Percentiles rank a stretch among this genome's conserved stretches.
phyloP scores from a whole-genome alignment of 2,797 vertebrate species.

The Clarias laeviceps region DNA sequence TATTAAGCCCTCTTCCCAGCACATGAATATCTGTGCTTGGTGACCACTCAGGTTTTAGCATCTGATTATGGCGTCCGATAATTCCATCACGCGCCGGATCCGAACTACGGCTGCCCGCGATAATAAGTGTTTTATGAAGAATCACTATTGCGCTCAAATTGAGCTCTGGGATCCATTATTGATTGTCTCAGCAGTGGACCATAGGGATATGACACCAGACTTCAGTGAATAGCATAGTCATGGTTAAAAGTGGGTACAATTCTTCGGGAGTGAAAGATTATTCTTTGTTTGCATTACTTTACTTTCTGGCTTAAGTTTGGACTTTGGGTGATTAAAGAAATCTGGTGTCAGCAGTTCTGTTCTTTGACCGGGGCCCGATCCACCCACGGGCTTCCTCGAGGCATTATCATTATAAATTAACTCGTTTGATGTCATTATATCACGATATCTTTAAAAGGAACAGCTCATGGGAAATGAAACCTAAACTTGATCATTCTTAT shows the following conservation, averaged over 20 bases:
- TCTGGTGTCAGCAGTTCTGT: conserved; percentile 47
- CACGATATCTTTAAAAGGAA: background rate
- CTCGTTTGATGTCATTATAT: conserved; percentile 53
- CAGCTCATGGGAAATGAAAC: background rate
- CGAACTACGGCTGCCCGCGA: conserved; percentile 80
- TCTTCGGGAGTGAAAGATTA: background rate
- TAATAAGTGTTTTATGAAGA: conserved; percentile 89
- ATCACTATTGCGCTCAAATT: conserved; percentile 87
- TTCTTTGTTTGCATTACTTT: conserved; percentile 75
- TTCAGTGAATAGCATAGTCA: conserved; percentile 70
- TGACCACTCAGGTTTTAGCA: conserved; percentile 79
- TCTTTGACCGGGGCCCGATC: conserved; percentile 48
- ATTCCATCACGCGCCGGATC: conserved; percentile 86
- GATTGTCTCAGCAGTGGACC: conserved; percentile 85
- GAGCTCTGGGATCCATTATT: conserved; percentile 92
- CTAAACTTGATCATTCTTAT: conserved; percentile 2
- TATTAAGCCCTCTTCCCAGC: conserved; percentile 90
- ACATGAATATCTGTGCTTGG: conserved; percentile 93
- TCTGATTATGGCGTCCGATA: conserved; percentile 94
- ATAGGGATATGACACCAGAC: conserved; percentile 89
- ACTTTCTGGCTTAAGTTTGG: conserved; percentile 45
- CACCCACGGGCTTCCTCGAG: conserved; percentile 50
- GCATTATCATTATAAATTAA: conserved; percentile 57
- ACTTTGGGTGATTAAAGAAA: conserved; percentile 49
- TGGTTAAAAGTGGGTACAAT: conserved; percentile 11